Conservation (phyloP, 37 sponge, comb jelly and placozoan genomes). For the Aplysina aerophoba region DNA sequence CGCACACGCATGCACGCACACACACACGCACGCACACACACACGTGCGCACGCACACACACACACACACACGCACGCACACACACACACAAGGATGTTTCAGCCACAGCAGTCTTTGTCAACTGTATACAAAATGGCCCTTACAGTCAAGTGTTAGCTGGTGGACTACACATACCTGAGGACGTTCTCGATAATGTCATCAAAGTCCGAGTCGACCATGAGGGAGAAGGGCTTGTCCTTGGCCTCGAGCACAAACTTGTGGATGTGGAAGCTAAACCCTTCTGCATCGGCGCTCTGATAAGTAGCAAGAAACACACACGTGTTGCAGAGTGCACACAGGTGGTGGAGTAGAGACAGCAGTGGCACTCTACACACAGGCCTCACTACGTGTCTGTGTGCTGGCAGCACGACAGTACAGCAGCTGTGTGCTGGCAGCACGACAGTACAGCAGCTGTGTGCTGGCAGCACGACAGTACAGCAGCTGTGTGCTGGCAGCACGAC, state of each 20-base stretch:
- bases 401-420: too few species aligned
- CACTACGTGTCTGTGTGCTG: too few species aligned
- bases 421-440: too few species aligned
- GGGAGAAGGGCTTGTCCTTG: slow-evolving; percentile 70
- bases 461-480: too few species aligned
- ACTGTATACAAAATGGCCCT: background rate
- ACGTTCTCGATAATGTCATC: slow-evolving; percentile 50
- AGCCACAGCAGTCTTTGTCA: too few species aligned
- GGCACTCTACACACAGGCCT: too few species aligned
- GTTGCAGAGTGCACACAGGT: too few species aligned
- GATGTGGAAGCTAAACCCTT: slow-evolving; percentile 58
- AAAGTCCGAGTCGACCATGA: slow-evolving; percentile 70
- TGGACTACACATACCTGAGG: slow-evolving; percentile 47
- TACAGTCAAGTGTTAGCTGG: background rate
- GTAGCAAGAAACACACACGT: background rate
- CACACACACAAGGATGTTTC: background rate
- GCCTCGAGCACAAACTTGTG: slow-evolving; percentile 60
- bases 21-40: too few species aligned
- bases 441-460: too few species aligned
- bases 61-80: slow-evolving; percentile 33
- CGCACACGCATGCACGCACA: too few species aligned
- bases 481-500: too few species aligned
- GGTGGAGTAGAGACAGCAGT: too few species aligned
- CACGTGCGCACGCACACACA: background rate
- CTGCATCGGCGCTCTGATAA: background rate